Percentiles rank a stretch among this genome's conserved stretches.
These are phyloP conservation scores for Sebastes fasciatus DNA, from an alignment of 2,113 vertebrate species.

Conservation along the genomic window DNA sequence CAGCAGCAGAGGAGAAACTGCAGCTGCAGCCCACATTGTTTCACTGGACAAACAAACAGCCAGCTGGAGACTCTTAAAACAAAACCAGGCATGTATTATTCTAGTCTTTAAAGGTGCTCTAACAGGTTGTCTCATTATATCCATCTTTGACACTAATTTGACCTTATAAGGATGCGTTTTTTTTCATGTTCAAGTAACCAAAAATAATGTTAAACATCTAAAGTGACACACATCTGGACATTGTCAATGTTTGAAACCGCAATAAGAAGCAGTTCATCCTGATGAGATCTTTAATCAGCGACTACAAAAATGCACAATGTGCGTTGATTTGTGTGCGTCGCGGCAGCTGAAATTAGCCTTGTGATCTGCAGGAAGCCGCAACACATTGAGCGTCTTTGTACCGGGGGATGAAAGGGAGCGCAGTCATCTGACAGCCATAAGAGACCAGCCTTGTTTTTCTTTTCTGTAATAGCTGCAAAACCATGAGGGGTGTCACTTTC, in stretches of 20 bases:
- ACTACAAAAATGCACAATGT: conserved; percentile 18
- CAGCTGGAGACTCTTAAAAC: conserved; percentile 54
- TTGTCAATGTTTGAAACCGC: conserved; percentile 15
- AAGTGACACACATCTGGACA: neutral
- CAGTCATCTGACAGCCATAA: conserved; percentile 55
- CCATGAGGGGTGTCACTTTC: conserved; percentile 29
- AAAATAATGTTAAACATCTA: neutral
- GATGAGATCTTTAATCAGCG: conserved; percentile 39
- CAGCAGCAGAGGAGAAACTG: conserved; percentile 37
- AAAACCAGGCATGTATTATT: conserved; percentile 11
- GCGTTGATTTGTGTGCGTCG: conserved; percentile 39
- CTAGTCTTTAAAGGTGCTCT: conserved; percentile 9
- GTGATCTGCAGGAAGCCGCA: conserved; percentile 60
- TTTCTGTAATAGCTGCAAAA: conserved; percentile 7
- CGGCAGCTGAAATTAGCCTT: conserved; percentile 31
- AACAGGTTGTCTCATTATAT: neutral
- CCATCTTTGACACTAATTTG: neutral
- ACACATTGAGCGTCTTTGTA: conserved; percentile 62
- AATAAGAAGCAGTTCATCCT: neutral
- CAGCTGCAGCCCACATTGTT: conserved; percentile 61
- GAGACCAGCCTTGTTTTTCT: conserved; percentile 43
- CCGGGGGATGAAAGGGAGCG: conserved; percentile 49
- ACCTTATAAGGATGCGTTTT: conserved; percentile 1
- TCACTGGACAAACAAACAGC: conserved; percentile 48
- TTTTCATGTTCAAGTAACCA: neutral